Conservation (phyloP, 2,113 vertebrate species). For the Gnathonemus echidnorhynchus region DNA sequence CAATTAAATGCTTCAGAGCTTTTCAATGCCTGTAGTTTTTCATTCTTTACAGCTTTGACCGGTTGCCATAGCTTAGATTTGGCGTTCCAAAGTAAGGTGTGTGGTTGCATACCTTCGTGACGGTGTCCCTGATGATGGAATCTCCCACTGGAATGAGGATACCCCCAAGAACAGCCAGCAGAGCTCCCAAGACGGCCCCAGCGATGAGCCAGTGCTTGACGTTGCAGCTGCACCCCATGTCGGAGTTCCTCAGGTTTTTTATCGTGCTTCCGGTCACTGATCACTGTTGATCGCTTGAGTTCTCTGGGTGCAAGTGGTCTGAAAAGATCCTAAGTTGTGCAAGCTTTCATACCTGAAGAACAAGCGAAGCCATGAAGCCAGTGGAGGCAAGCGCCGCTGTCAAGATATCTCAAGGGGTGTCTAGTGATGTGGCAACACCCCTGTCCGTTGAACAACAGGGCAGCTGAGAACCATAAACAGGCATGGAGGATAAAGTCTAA, state of each 20-base stretch:
- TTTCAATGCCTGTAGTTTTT: not conserved
- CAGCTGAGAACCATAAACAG: not conserved
- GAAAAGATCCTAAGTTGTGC: not conserved
- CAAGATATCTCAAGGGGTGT: not conserved
- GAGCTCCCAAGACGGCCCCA: constrained; percentile 64
- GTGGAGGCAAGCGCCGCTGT: not conserved
- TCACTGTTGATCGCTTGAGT: not conserved
- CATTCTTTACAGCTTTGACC: not conserved
- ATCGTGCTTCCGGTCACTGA: not conserved
- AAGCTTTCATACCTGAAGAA: not conserved
- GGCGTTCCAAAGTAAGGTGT: not conserved
- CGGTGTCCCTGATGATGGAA: constrained; percentile 59
- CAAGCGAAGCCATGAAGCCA: not conserved
- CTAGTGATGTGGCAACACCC: not conserved
- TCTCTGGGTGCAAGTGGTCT: not conserved
- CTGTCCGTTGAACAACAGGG: too few species aligned
- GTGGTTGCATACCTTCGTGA: constrained; percentile 69
- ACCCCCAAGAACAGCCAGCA: constrained; percentile 72
- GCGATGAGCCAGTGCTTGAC: constrained; percentile 59
- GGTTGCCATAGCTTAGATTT: not conserved
- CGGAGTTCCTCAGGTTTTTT: not conserved
- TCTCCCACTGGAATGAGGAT: constrained; percentile 79
- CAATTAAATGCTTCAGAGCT: not conserved
- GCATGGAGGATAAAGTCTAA: not conserved
- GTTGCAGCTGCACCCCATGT: constrained; percentile 61